These are phyloP conservation scores for Aulostomus chinensis DNA, from an alignment of 2,797 vertebrate genomes.

Conservation along the genomic window DNA sequence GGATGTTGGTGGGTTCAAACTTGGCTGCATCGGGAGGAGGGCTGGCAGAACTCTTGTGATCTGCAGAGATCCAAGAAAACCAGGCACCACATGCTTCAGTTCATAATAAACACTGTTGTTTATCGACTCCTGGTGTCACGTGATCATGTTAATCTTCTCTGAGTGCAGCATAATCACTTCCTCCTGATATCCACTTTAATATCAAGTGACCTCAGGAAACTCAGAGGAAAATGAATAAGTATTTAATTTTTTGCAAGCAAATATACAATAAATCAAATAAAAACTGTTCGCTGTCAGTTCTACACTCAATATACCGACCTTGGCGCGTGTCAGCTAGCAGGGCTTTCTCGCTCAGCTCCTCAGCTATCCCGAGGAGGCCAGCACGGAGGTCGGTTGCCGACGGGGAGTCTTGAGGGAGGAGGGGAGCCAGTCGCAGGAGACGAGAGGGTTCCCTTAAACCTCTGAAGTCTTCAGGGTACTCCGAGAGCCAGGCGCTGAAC, in stretches of 20 bases:
- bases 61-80: slow-evolving; percentile 45
- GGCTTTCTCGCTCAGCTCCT: slow-evolving; percentile 78
- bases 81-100: not conserved
- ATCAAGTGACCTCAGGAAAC: too few relatives aligned
- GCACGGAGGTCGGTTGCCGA: slow-evolving; percentile 71
- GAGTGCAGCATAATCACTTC: too few relatives aligned
- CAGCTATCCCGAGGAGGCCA: slow-evolving; percentile 70
- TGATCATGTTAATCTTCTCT: too few relatives aligned
- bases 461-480: slow-evolving; percentile 88
- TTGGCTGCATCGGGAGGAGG: slow-evolving; percentile 66
- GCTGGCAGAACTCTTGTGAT: slow-evolving; percentile 40
- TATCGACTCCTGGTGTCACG: not conserved
- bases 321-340: slow-evolving; percentile 57
- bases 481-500: slow-evolving; percentile 86
- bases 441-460: slow-evolving; percentile 75
- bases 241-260: too few relatives aligned
- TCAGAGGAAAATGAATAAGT: too few relatives aligned
- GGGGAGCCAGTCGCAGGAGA: slow-evolving; percentile 80
- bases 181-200: too few relatives aligned
- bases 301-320: too few relatives aligned
- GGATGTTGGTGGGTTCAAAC: slow-evolving; percentile 85
- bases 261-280: too few relatives aligned
- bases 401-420: slow-evolving; percentile 72
- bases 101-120: not conserved
- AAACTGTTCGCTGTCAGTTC: too few relatives aligned